These are phyloP conservation scores for Papilio protenor DNA, from an alignment of 2,888 invertebrate genomes.

Conservation along the genomic window DNA sequence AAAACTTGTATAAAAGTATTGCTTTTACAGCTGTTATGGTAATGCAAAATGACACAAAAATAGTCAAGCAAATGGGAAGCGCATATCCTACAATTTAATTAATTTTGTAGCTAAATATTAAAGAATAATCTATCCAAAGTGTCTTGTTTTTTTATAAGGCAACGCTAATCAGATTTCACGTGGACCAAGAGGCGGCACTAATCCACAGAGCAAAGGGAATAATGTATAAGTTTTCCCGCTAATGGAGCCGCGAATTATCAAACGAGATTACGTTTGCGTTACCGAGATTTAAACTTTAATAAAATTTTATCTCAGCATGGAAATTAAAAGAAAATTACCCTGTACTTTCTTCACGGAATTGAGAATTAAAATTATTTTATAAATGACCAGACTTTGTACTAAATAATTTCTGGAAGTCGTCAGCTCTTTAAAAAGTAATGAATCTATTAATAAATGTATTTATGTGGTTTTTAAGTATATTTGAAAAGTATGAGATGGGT, in stretches of 20 bases:
- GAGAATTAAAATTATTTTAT: not conserved
- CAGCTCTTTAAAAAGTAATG: not conserved
- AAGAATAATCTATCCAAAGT: conserved; percentile 8
- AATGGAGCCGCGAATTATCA: conserved; percentile 76
- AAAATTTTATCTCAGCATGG: conserved; percentile 33
- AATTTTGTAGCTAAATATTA: too few relatives aligned
- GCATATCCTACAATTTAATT: too few relatives aligned
- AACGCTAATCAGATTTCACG: conserved; percentile 71
- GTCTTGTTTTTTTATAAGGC: conserved; percentile 45
- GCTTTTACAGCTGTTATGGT: too few relatives aligned
- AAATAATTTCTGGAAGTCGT: not conserved
- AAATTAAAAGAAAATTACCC: not conserved
- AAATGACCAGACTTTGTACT: not conserved
- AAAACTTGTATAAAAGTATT: not conserved
- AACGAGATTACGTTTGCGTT: conserved; percentile 73
- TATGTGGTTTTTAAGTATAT: not conserved
- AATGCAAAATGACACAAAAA: too few relatives aligned
- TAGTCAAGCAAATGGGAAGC: too few relatives aligned
- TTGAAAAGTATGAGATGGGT: not conserved
- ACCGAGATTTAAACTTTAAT: conserved; percentile 64
- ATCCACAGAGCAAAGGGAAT: conserved; percentile 77
- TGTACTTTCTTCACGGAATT: not conserved
- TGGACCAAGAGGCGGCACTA: conserved; percentile 63
- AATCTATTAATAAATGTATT: not conserved
- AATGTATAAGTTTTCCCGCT: conserved; percentile 75